Evolutionary conservation across 2,888 invertebrate genomes (phyloP).

Genomic region (Anarsia innoxiella): DNA sequence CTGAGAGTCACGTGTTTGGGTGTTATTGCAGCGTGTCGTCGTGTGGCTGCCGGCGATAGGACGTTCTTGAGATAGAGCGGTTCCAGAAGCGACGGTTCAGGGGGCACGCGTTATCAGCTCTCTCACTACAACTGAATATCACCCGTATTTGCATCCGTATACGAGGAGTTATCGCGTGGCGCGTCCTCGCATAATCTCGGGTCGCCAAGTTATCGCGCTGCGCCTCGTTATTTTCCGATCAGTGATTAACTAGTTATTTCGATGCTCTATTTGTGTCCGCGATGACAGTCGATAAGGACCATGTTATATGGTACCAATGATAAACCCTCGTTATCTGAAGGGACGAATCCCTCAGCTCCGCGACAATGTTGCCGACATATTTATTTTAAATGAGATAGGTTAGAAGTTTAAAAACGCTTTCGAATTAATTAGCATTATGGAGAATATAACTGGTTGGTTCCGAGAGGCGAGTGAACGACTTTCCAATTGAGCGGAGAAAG

Average conservation of each 20-base stretch:
- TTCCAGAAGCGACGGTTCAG: constrained; percentile 35
- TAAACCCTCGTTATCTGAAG: too few species aligned
- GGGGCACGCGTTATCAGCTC: constrained; percentile 36
- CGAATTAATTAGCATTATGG: too few species aligned
- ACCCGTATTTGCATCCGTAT: background rate
- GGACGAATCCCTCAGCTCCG: too few species aligned
- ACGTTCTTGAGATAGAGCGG: constrained; percentile 36
- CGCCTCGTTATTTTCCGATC: constrained; percentile 60
- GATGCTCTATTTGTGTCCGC: constrained; percentile 13
- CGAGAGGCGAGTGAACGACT: too few species aligned
- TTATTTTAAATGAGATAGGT: too few species aligned
- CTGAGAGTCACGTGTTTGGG: too few species aligned
- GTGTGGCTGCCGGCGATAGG: constrained; percentile 20
- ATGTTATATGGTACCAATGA: too few species aligned
- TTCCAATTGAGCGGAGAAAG: too few species aligned
- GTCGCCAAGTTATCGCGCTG: constrained; percentile 40
- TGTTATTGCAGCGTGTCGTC: too few species aligned
- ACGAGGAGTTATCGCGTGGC: constrained; percentile 2
- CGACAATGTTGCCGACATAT: too few species aligned
- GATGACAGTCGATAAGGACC: constrained; percentile 1
- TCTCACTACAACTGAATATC: background rate
- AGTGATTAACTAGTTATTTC: constrained; percentile 36
- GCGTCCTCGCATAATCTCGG: constrained; percentile 11
- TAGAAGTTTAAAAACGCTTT: too few species aligned
- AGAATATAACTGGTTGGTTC: too few species aligned